Evolutionary conservation across 53 echinoderm and acorn worm genomes (phyloP).

Genomic region (Luidia sarsii): DNA sequence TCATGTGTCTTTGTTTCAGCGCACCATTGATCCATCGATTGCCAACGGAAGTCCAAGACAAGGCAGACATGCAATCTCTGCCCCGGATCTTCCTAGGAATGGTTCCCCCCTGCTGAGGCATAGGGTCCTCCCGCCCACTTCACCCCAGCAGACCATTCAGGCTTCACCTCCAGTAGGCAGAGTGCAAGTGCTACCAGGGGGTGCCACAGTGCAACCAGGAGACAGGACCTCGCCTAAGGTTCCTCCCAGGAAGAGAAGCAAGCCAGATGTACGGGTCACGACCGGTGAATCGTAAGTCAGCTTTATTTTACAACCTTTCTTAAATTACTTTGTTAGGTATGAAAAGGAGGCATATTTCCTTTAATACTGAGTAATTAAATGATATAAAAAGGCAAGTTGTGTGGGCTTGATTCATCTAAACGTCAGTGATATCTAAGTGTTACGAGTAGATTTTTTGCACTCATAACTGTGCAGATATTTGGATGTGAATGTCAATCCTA

Average conservation of each 20-base stretch:
- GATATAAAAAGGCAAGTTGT: no score
- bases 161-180: conserved; percentile 28
- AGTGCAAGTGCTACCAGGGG: conserved; percentile 43
- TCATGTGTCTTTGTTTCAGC: background rate
- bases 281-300: conserved; percentile 48
- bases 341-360: no score
- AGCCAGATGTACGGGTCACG: conserved; percentile 41
- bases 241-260: conserved; percentile 50
- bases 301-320: background rate
- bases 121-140: conserved; percentile 17
- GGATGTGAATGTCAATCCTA: no score
- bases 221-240: conserved; percentile 40
- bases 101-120: conserved; percentile 49
- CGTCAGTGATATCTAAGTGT: no score
- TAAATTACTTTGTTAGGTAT: background rate
- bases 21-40: conserved; percentile 2
- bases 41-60: conserved; percentile 16
- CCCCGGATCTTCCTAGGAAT: conserved; percentile 31
- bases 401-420: no score
- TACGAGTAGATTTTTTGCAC: no score
- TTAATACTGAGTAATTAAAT: no score
- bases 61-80: conserved; percentile 10
- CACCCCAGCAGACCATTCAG: conserved; percentile 31
- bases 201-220: conserved; percentile 15
- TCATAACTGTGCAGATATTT: no score